A percentile compares a stretch with the other conserved stretches of the same genome.
Evolutionary conservation across 2,888 invertebrate species (phyloP).

Genomic region (Drosophila merina): DNA sequence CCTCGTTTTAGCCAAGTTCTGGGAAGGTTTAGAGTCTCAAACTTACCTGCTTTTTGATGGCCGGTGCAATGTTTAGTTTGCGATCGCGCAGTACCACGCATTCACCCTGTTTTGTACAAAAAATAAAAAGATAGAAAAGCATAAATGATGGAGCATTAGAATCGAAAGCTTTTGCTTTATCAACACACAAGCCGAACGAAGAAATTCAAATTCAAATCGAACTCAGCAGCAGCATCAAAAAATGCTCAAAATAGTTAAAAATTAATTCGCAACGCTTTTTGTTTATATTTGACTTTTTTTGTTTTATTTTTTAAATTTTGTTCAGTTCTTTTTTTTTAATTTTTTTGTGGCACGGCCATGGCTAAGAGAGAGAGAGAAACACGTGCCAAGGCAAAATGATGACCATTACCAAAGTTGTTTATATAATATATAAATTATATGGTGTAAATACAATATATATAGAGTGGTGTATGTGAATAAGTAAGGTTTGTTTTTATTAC

Average conservation of each 20-base stretch:
- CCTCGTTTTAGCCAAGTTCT: not conserved
- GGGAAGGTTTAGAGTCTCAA: conserved; percentile 3
- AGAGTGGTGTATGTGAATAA: conserved; percentile 21
- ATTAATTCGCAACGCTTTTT: conserved; percentile 66
- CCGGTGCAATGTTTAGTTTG: conserved; percentile 93
- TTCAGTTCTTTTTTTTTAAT: conserved; percentile 33
- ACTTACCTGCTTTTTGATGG: conserved; percentile 91
- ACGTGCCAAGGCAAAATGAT: conserved; percentile 77
- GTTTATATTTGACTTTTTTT: conserved; percentile 43
- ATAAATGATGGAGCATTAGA: conserved; percentile 39
- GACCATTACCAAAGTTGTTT: conserved; percentile 69
- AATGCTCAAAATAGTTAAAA: conserved; percentile 59
- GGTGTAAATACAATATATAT: conserved; percentile 27
- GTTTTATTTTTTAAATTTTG: conserved; percentile 19
- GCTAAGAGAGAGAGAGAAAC: conserved; percentile 60
- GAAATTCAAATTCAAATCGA: conserved; percentile 72
- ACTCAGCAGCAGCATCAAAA: conserved; percentile 72
- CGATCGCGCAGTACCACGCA: conserved; percentile 91
- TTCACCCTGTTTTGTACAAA: conserved; percentile 85
- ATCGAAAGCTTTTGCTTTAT: conserved; percentile 51
- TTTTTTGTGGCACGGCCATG: conserved; percentile 58
- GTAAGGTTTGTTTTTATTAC: conserved; percentile 52
- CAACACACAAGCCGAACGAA: conserved; percentile 80
- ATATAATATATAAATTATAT: conserved; percentile 29
- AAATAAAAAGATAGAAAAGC: conserved; percentile 19